Evolutionary conservation across 2,113 vertebrate species (phyloP), one percentile per base, ranked within the genome.

Genomic region (Pangasianodon gigas): DNA sequence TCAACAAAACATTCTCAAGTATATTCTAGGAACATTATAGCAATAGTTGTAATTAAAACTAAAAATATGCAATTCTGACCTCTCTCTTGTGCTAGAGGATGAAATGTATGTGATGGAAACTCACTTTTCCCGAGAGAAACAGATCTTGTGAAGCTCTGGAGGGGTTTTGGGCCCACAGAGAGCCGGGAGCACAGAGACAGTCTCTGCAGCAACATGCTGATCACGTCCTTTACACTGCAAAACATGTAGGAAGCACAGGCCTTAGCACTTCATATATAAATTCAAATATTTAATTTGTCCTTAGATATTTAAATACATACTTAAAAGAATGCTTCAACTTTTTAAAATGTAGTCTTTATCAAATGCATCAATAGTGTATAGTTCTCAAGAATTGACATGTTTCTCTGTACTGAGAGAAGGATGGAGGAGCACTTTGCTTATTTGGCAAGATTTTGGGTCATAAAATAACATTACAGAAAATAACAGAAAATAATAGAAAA

Each of bases 91-190:
- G 44, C 19, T 83, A 16, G 11, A 67, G 11, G 1, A 10, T 56
- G n/a, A 82, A 11, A 88, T 41, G 2, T 9, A 65, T 51, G 21
- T 84, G 18, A 85, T 32, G 26, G 18, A 87, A 24, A 90, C 92
- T 90, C 58, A 92, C 92, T 83, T 85, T 92, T 92, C 5, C 92
- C 90, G 44, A 87, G 41, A 71, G 92, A 92, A 83, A 87, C 87
- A 44, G 90, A 89, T 88, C 92, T 90, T 67, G 67, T 88, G 85
- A 83, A 77, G 26, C 62, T 89, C 37, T 85, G 91, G 29, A 86
- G 32, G 69, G 32, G 46, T 56, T 87, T 88, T 60, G 65, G 48
- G 29, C 90, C 84, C 1, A 90, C 46, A 21, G 84, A 56, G 58
- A 91, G 87, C 81, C 13, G 62, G 10, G 82, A 84, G 62, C 90